Percentiles rank a stretch among this genome's conserved stretches.
Conservation (phyloP, 1,140 invertebrate species). For the Drosophila repletoides region DNA sequence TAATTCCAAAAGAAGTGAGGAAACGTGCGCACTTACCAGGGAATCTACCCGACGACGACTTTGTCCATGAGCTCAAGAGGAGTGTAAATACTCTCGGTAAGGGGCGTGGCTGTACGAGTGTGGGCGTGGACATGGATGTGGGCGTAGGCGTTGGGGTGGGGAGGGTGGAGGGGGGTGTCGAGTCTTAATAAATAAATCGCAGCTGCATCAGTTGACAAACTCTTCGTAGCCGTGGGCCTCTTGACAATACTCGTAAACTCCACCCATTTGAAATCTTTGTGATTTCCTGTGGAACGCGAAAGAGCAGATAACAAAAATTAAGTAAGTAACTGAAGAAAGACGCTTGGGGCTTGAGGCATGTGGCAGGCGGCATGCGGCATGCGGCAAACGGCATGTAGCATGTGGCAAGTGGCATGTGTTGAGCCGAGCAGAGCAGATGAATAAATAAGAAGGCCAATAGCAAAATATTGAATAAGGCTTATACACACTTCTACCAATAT, state of each 20-base stretch:
- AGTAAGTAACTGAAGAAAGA: slow-evolving; percentile 15
- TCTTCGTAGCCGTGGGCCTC: slow-evolving; percentile 40
- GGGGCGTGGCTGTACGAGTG: no score
- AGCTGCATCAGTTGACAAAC: slow-evolving; percentile 60
- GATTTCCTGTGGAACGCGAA: slow-evolving; percentile 65
- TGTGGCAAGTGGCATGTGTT: slow-evolving; percentile 41
- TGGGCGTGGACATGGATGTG: no score
- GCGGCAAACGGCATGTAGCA: no score
- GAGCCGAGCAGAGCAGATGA: no score
- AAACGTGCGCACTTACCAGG: slow-evolving; percentile 37
- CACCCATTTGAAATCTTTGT: slow-evolving; percentile 59
- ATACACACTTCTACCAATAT: background rate
- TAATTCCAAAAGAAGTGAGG: slow-evolving; percentile 57
- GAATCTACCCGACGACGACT: background rate
- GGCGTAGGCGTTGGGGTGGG: no score
- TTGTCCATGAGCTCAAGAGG: slow-evolving; percentile 21
- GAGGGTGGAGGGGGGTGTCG: no score
- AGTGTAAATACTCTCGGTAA: no score
- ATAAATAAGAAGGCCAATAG: slow-evolving; percentile 45
- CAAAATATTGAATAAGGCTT: slow-evolving; percentile 36
- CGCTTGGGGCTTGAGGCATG: background rate
- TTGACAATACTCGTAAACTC: slow-evolving; percentile 59
- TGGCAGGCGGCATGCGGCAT: no score
- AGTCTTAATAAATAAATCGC: slow-evolving; percentile 74
- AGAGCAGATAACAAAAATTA: slow-evolving; percentile 62